phyloP scores from a whole-genome alignment of 2,113 vertebrate species.

The Pelmatolapia mariae region DNA sequence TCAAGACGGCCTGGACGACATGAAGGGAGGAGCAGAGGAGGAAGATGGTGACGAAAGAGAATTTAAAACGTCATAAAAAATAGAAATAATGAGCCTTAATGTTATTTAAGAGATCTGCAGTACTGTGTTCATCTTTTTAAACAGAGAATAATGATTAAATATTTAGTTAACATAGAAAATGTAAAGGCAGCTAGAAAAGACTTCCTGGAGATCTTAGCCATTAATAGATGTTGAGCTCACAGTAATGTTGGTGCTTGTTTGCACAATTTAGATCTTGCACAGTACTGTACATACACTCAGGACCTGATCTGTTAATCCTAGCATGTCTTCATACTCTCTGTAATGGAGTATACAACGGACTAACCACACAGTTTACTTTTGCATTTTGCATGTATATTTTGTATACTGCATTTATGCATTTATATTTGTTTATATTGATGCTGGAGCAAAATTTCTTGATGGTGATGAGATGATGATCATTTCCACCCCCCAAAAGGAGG shows the following conservation, averaged over 20 bases:
- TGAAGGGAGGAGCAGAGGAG: background rate
- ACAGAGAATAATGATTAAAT: background rate
- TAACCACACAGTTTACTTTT: background rate
- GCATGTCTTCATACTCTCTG: background rate
- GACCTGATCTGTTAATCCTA: background rate
- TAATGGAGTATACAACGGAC: background rate
- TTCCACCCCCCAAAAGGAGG: background rate
- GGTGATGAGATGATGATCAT: background rate
- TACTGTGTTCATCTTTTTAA: background rate
- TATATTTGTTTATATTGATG: background rate
- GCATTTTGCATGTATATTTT: background rate
- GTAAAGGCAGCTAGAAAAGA: background rate
- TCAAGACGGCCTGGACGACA: constrained; percentile 83
- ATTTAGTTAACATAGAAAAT: background rate
- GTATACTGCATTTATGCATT: background rate
- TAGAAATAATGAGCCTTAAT: background rate
- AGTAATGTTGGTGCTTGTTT: background rate
- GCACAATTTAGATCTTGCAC: background rate
- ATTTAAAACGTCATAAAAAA: background rate
- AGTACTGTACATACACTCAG: background rate
- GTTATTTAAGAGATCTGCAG: background rate
- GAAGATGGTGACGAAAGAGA: background rate
- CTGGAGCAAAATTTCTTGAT: background rate
- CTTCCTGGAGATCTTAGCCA: background rate
- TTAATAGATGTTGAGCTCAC: background rate